Conservation (phyloP, 92 coral and sea anemone genomes). For the Heliopora coerulea region DNA sequence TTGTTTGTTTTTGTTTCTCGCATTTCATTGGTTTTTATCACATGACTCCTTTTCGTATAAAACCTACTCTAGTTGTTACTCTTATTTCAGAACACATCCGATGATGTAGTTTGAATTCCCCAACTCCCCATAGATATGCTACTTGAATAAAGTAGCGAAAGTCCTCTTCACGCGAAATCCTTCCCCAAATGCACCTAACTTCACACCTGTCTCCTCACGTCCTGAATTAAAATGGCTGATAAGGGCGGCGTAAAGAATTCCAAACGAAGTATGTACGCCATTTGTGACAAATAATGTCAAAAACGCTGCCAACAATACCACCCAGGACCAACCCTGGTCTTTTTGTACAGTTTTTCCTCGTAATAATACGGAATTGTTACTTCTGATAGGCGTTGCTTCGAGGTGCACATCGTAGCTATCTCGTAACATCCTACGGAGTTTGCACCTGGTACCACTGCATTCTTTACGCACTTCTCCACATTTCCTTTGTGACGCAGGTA, state of each 20-base stretch:
- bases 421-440: slow-evolving; percentile 12
- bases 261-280: slow-evolving; percentile 37
- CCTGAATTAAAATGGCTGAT: slow-evolving; percentile 36
- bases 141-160: too few relatives aligned
- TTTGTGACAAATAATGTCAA: slow-evolving; percentile 24
- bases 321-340: slow-evolving; percentile 34
- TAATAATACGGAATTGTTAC: neutral
- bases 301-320: slow-evolving; percentile 30
- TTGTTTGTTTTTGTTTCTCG: too few relatives aligned
- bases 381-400: slow-evolving; percentile 9
- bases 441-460: neutral
- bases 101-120: too few relatives aligned
- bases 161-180: too few relatives aligned
- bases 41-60: too few relatives aligned
- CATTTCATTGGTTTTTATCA: too few relatives aligned
- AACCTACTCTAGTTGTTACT: too few relatives aligned
- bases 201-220: slow-evolving; percentile 32
- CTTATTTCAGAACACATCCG: too few relatives aligned
- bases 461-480: neutral
- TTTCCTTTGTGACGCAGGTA: neutral
- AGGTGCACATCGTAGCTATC: slow-evolving; percentile 26
- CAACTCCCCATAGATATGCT: too few relatives aligned
- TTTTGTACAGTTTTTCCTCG: slow-evolving; percentile 12
- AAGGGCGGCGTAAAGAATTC: slow-evolving; percentile 33
- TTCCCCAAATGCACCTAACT: too few relatives aligned